Percentiles rank a stretch among this genome's conserved stretches.
Conservation (phyloP, 2,113 vertebrate species). For the Tyrannus savana region DNA sequence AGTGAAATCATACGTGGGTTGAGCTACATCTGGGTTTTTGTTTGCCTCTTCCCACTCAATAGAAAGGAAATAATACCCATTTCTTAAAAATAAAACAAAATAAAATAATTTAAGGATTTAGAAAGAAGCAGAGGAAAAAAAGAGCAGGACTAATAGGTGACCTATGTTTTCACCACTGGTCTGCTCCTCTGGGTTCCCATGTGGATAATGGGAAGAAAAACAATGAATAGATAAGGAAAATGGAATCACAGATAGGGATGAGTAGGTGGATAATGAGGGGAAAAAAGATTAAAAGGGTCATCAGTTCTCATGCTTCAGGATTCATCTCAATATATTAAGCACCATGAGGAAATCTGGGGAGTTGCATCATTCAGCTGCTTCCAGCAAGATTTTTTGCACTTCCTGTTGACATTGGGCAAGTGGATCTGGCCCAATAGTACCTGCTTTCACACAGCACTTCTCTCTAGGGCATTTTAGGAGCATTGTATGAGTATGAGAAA, state of each 20-base stretch:
- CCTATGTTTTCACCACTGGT: background rate
- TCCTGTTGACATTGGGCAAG: background rate
- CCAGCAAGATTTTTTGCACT: background rate
- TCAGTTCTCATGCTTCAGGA: background rate
- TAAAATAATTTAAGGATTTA: accelerated
- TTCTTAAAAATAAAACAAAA: background rate
- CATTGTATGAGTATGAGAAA: background rate
- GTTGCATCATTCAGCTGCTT: background rate
- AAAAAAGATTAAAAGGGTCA: background rate
- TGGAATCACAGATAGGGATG: background rate
- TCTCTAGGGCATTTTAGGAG: background rate
- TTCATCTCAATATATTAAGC: background rate
- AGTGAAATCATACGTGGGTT: background rate
- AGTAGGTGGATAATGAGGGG: background rate
- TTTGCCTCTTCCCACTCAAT: background rate
- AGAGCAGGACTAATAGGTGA: background rate
- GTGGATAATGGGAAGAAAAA: background rate
- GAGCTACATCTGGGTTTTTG: background rate
- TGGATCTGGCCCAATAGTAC: background rate
- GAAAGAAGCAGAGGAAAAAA: background rate
- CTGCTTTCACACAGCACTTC: background rate
- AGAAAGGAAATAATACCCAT: background rate
- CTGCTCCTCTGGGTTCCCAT: background rate
- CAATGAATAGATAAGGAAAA: background rate
- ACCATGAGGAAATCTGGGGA: background rate